phyloP scores from a whole-genome alignment of 2,797 vertebrate genomes.

The Myiotriccus ornatus region DNA sequence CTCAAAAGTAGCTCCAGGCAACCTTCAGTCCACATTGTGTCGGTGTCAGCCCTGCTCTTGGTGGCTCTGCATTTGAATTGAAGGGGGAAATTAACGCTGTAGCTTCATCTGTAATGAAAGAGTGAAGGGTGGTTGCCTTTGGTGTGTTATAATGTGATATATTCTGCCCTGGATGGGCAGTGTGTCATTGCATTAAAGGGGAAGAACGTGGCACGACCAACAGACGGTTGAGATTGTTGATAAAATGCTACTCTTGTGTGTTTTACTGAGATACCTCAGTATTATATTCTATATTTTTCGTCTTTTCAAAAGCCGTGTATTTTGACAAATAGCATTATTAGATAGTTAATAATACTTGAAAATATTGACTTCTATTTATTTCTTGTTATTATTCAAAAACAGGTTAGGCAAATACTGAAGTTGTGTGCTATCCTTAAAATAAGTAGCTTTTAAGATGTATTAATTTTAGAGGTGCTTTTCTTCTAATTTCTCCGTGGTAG shows the following conservation, averaged over 20 bases:
- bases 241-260: not conserved
- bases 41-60: not conserved
- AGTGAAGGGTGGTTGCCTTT: not conserved
- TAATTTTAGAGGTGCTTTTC: not conserved
- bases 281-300: not conserved
- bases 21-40: not conserved
- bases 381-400: not conserved
- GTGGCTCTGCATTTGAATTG: not conserved
- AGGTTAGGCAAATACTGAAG: not conserved
- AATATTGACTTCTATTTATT: not conserved
- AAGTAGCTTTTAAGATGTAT: rapidly evolving
- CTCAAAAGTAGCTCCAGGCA: rapidly evolving
- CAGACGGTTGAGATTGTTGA: not conserved
- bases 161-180: not conserved
- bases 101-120: not conserved
- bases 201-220: not conserved
- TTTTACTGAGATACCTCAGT: not conserved
- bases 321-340: not conserved
- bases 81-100: not conserved
- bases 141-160: not conserved
- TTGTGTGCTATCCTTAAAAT: not conserved
- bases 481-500: not conserved
- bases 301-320: not conserved
- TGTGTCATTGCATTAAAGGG: not conserved
- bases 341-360: not conserved